Percentiles rank a stretch among this genome's conserved stretches.
phyloP scores from a whole-genome alignment of 1,140 invertebrate genomes.

The Zaprionus davidi region DNA sequence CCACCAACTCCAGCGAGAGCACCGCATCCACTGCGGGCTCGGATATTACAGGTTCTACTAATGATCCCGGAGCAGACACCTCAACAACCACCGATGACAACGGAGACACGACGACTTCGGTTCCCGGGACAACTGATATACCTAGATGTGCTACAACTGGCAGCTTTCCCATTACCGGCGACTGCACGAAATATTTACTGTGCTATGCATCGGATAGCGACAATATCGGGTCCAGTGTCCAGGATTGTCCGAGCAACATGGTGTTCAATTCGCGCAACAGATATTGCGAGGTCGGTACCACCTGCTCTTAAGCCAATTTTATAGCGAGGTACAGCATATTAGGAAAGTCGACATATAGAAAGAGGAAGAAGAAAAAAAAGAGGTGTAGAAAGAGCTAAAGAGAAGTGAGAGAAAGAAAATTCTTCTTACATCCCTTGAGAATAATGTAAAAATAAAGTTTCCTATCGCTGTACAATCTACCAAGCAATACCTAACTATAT shows the following conservation, averaged over 20 bases:
- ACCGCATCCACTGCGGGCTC: background rate
- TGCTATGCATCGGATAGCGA: conserved; percentile 20
- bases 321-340: background rate
- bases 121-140: conserved; percentile 5
- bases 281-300: conserved; percentile 24
- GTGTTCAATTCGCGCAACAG: conserved; percentile 36
- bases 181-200: conserved; percentile 53
- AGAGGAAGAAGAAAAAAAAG: conserved; percentile 1
- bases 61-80: too few species aligned
- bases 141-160: conserved; percentile 52
- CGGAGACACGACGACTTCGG: too few species aligned
- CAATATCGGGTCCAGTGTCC: background rate
- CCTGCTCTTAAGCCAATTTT: conserved; percentile 25
- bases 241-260: conserved; percentile 47
- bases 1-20: background rate
- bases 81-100: background rate
- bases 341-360: background rate
- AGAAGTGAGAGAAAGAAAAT: background rate
- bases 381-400: background rate
- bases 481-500: conserved; percentile 32
- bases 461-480: conserved; percentile 4
- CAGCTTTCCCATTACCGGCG: conserved; percentile 19
- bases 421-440: background rate
- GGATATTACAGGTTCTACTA: too few species aligned
- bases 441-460: conserved; percentile 26